Conservation (phyloP, 2,888 invertebrate genomes). For the Oxycera nigricornis region DNA sequence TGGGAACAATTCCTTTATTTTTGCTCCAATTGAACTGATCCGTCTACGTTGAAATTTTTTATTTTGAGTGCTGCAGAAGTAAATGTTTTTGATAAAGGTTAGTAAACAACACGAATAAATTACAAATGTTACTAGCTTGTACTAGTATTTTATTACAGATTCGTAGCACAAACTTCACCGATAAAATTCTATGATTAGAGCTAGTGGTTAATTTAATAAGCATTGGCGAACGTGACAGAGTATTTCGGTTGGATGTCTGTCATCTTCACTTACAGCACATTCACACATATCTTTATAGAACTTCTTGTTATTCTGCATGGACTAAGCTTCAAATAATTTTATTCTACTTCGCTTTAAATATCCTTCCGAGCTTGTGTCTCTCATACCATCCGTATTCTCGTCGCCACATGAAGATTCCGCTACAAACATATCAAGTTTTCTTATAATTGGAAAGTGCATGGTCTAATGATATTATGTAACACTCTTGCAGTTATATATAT, state of each 20-base stretch:
- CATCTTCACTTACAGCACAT: not conserved
- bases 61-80: too few relatives aligned
- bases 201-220: conserved; percentile 44
- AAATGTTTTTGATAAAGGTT: too few relatives aligned
- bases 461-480: conserved; percentile 27
- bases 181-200: conserved; percentile 38
- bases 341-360: conserved; percentile 16
- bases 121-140: too few relatives aligned
- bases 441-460: conserved; percentile 40
- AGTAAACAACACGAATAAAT: too few relatives aligned
- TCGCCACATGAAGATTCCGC: not conserved
- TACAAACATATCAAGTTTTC: conserved; percentile 38
- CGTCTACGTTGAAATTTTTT: too few relatives aligned
- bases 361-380: conserved; percentile 23
- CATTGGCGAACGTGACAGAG: conserved; percentile 43
- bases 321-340: conserved; percentile 31
- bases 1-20: too few relatives aligned
- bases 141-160: conserved; percentile 26
- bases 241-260: conserved; percentile 14
- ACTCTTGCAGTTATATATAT: not conserved
- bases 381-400: conserved; percentile 22
- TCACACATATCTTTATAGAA: not conserved
- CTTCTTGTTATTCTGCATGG: conserved; percentile 3
- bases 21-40: too few relatives aligned
- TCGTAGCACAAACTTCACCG: conserved; percentile 33